Evolutionary conservation across 2,888 invertebrate genomes (phyloP).

Genomic region (Notocelia uddmanniana): DNA sequence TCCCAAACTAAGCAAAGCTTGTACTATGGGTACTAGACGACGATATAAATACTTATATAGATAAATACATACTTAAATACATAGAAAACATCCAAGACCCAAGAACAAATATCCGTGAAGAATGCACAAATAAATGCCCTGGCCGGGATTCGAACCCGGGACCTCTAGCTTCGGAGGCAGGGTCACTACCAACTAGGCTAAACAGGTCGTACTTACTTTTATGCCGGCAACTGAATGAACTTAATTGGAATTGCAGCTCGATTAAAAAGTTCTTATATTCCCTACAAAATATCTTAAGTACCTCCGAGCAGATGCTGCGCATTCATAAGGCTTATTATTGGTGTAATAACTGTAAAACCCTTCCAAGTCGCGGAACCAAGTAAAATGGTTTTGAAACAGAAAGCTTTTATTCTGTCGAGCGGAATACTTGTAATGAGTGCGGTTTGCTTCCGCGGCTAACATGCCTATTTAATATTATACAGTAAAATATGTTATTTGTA

Average conservation of each 20-base stretch:
- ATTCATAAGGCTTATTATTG: slow-evolving; percentile 31
- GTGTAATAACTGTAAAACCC: slow-evolving; percentile 29
- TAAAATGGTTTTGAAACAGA: slow-evolving; percentile 22
- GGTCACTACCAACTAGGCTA: too few species aligned
- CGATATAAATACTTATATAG: too few species aligned
- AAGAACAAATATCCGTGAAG: too few species aligned
- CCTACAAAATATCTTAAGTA: not conserved
- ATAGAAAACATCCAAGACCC: too few species aligned
- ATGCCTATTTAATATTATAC: slow-evolving; percentile 3
- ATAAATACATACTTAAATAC: too few species aligned
- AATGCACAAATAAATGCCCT: too few species aligned
- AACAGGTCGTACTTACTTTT: not conserved
- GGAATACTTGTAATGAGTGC: slow-evolving; percentile 10
- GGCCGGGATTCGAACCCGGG: too few species aligned
- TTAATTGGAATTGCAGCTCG: slow-evolving; percentile 1
- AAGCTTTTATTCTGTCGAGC: not conserved
- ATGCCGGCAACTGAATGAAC: not conserved
- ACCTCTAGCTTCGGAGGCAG: too few species aligned
- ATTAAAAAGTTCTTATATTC: slow-evolving; percentile 6
- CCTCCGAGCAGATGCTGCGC: slow-evolving; percentile 10
- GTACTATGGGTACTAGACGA: too few species aligned
- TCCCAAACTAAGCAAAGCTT: too few species aligned
- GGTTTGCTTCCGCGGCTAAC: not conserved
- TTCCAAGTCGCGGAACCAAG: slow-evolving; percentile 14
- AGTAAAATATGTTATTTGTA: not conserved